Conservation (phyloP, 2,113 vertebrate genomes). For the Antechinus flavipes region DNA sequence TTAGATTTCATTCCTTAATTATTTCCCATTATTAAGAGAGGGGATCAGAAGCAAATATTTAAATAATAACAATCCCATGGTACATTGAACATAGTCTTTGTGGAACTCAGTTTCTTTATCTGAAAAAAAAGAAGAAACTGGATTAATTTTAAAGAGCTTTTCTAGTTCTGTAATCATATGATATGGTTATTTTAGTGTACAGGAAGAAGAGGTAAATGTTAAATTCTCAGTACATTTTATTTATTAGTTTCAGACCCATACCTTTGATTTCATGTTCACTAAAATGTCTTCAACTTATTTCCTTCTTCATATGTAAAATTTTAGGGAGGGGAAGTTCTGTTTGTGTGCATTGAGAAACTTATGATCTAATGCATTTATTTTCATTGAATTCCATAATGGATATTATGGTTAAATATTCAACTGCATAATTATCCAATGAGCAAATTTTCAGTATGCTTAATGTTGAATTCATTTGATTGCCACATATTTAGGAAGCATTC, state of each 20-base stretch:
- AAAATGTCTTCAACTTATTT: conserved; percentile 52
- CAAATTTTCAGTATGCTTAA: conserved; percentile 26
- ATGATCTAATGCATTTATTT: background rate
- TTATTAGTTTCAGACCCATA: conserved; percentile 12
- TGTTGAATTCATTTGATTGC: conserved; percentile 42
- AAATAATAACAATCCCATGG: conserved; percentile 29
- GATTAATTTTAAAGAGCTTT: conserved; percentile 28
- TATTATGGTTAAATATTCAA: conserved; percentile 35
- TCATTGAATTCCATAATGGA: background rate
- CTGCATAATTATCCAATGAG: background rate
- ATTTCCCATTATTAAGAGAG: conserved; percentile 51
- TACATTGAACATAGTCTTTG: background rate
- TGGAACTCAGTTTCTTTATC: background rate
- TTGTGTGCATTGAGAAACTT: conserved; percentile 44
- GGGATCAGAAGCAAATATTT: conserved; percentile 33
- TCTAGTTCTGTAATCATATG: background rate
- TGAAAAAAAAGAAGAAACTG: background rate
- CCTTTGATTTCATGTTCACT: conserved; percentile 36
- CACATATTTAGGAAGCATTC: conserved; percentile 19
- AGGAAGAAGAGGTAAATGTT: conserved; percentile 4
- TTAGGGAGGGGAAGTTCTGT: conserved; percentile 27
- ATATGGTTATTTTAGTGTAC: background rate
- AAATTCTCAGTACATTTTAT: conserved; percentile 14
- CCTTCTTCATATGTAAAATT: conserved; percentile 38
- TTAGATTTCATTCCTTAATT: conserved; percentile 62